phyloP scores from a whole-genome alignment of 2,113 vertebrate genomes.

The Phalacrocorax brasilianus region DNA sequence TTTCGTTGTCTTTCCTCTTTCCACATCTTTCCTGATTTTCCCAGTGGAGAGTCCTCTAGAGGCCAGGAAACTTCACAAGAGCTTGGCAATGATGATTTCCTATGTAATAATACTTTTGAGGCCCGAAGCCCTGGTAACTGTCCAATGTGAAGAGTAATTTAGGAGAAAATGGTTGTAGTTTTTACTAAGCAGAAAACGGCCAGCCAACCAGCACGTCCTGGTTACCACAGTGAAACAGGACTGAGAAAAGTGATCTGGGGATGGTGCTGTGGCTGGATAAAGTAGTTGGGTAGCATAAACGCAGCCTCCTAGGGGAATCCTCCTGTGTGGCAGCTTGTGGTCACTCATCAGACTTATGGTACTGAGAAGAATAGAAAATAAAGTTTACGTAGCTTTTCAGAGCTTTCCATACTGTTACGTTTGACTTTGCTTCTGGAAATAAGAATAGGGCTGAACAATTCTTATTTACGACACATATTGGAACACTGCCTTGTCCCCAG shows the following conservation, averaged over 20 bases:
- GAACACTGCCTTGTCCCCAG: background rate
- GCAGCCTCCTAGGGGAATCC: background rate
- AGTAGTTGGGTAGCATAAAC: background rate
- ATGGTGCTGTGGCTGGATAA: background rate
- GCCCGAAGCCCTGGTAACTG: background rate
- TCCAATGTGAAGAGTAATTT: background rate
- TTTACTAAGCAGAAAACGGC: background rate
- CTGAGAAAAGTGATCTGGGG: background rate
- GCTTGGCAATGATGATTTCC: background rate
- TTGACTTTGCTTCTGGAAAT: background rate
- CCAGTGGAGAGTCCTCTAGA: background rate
- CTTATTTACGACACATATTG: background rate
- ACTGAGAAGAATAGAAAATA: background rate
- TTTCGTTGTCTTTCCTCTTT: constrained; percentile 2
- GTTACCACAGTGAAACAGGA: background rate
- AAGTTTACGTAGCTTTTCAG: background rate
- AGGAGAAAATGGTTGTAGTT: background rate
- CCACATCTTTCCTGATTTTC: background rate
- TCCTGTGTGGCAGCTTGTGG: background rate
- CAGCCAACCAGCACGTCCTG: background rate
- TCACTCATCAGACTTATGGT: background rate
- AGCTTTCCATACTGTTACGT: background rate
- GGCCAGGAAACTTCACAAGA: constrained; percentile 29
- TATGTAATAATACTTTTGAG: background rate
- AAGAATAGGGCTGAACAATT: background rate